Evolutionary conservation across 2,113 vertebrate species (phyloP).

Genomic region (Boulengeromyrus knoepffleri): DNA sequence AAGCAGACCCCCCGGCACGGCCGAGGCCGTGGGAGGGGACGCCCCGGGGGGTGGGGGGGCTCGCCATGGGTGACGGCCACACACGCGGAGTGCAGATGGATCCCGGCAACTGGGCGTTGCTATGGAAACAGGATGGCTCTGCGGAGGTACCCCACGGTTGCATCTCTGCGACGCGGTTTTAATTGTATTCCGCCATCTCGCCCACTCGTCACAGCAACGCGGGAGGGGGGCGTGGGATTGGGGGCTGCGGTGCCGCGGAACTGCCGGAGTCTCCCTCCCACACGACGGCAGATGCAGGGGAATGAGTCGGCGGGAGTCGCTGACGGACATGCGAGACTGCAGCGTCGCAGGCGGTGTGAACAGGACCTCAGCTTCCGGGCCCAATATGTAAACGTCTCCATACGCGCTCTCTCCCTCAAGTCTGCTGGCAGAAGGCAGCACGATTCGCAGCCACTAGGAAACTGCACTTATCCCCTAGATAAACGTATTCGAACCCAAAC

Average conservation of each 20-base stretch:
- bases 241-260: background rate
- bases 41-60: conserved; percentile 3
- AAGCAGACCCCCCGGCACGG: background rate
- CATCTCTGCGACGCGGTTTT: conserved; percentile 39
- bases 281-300: background rate
- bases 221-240: conserved; percentile 35
- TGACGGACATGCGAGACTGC: background rate
- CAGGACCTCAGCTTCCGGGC: background rate
- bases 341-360: background rate
- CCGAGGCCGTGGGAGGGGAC: conserved; percentile 30
- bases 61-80: conserved; percentile 28
- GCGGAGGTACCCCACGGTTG: conserved; percentile 46
- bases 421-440: background rate
- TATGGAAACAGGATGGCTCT: conserved; percentile 59
- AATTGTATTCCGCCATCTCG: conserved; percentile 56
- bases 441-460: background rate
- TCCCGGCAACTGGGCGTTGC: conserved; percentile 55
- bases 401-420: background rate
- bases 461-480: background rate
- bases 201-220: conserved; percentile 50
- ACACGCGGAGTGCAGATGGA: conserved; percentile 35
- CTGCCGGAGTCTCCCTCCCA: background rate
- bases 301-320: background rate
- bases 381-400: background rate
- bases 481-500: background rate